phyloP scores from a whole-genome alignment of 2,113 vertebrate genomes.

The Cebus imitator region DNA sequence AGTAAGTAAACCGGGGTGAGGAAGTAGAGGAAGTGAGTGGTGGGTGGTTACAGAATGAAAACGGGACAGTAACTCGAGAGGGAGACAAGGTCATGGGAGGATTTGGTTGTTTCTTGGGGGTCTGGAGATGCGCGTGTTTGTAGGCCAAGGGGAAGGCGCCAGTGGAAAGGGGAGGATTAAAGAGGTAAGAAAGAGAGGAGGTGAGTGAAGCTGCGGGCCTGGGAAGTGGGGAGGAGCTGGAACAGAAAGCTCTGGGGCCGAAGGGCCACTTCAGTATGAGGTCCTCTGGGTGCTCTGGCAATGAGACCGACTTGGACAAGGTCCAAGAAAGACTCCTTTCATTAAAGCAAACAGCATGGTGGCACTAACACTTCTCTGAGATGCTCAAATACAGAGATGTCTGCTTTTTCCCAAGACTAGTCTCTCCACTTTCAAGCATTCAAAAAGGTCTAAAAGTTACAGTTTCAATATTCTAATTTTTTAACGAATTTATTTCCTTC shows the following conservation, averaged over 20 bases:
- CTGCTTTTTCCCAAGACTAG: neutral
- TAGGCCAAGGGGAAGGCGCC: neutral
- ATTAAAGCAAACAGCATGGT: neutral
- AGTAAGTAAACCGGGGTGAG: neutral
- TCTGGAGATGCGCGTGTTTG: neutral
- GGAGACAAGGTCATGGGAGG: neutral
- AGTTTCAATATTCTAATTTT: constrained; percentile 56
- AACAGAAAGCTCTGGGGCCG: neutral
- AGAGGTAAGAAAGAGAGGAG: neutral
- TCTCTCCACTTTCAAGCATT: constrained; percentile 30
- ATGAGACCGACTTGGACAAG: neutral
- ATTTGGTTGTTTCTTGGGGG: neutral
- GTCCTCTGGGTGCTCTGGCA: neutral
- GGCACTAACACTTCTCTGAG: neutral
- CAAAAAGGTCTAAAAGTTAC: constrained; percentile 8
- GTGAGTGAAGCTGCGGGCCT: neutral
- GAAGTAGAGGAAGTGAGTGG: neutral
- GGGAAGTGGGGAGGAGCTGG: neutral
- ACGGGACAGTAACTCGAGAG: neutral
- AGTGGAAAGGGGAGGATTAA: neutral
- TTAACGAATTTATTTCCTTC: constrained; percentile 68
- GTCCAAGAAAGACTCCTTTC: constrained; percentile 35
- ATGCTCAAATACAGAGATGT: neutral
- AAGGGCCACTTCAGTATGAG: neutral
- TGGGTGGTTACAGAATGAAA: constrained; percentile 37